Percentiles rank a stretch among this genome's conserved stretches.
These are phyloP conservation scores for Branchinecta lindahli DNA, from an alignment of 1,140 invertebrate genomes.

Conservation along the genomic window DNA sequence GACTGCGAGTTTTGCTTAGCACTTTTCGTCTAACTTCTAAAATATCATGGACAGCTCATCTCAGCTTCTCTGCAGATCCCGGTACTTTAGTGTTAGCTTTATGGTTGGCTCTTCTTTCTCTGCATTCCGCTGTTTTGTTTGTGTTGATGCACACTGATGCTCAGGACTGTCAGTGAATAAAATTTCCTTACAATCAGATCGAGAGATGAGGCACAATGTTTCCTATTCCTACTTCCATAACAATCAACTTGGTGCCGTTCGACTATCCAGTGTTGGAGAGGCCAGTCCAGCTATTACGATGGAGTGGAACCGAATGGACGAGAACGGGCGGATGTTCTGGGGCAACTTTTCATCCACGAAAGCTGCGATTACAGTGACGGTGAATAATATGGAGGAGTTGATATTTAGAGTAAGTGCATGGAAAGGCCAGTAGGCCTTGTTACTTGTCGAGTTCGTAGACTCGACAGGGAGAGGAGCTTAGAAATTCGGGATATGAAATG, in stretches of 20 bases:
- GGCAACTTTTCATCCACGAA: constrained; percentile 86
- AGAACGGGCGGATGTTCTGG: constrained; percentile 79
- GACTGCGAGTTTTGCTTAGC: no score
- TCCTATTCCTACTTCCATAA: constrained; percentile 62
- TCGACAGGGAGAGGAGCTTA: background rate
- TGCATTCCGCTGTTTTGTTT: no score
- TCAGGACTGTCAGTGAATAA: no score
- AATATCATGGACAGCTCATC: no score
- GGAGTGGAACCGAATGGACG: constrained; percentile 65
- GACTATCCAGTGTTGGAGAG: constrained; percentile 80
- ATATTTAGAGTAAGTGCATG: constrained; percentile 52
- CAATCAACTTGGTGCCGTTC: constrained; percentile 74
- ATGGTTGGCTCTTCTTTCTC: no score
- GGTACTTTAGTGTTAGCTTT: no score
- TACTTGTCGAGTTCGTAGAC: background rate
- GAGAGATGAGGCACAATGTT: constrained; percentile 79
- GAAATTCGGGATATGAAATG: no score
- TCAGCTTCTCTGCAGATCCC: no score
- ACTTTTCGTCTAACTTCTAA: no score
- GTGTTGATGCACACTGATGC: no score
- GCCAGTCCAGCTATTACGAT: constrained; percentile 82
- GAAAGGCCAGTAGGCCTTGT: constrained; percentile 15
- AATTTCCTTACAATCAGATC: constrained; percentile 41
- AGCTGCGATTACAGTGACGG: constrained; percentile 63
- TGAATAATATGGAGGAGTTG: constrained; percentile 84